A percentile compares a stretch with the other conserved stretches of the same genome.
These are phyloP conservation scores for Glossophaga mutica DNA, from an alignment of 2,797 vertebrate genomes.

Conservation along the genomic window DNA sequence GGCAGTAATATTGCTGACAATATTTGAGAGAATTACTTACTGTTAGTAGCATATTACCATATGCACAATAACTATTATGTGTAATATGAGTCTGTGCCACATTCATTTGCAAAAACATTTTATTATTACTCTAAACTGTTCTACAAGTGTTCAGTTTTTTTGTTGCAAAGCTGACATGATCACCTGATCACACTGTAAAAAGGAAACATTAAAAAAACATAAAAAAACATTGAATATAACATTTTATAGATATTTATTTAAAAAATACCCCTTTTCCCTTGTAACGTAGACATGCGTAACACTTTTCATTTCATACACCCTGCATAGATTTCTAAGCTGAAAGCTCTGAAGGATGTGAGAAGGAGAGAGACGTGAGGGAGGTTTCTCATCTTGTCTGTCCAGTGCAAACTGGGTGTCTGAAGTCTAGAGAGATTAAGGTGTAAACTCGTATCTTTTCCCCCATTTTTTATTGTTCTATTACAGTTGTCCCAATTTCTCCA, in stretches of 20 bases:
- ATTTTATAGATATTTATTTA: constrained; percentile 38
- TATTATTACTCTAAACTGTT: neutral
- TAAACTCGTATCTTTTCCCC: neutral
- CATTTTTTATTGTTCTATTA: too few relatives aligned
- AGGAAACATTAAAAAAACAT: neutral
- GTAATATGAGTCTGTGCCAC: neutral
- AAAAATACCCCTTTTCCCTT: neutral
- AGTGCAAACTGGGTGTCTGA: neutral
- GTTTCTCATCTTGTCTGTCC: neutral
- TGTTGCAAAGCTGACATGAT: neutral
- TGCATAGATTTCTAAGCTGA: neutral
- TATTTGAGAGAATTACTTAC: neutral
- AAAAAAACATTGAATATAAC: neutral
- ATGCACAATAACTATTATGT: neutral
- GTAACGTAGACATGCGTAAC: neutral
- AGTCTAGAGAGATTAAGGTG: neutral
- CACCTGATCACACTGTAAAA: neutral
- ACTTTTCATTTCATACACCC: neutral
- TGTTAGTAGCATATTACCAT: neutral
- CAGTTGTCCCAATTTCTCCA: too few relatives aligned
- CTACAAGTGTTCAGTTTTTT: neutral
- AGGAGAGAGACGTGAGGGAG: neutral
- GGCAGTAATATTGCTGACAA: neutral
- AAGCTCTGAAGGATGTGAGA: neutral
- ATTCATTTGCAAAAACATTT: constrained; percentile 36